Conservation (phyloP, 2,113 vertebrate species). For the Antechinus stuartii region DNA sequence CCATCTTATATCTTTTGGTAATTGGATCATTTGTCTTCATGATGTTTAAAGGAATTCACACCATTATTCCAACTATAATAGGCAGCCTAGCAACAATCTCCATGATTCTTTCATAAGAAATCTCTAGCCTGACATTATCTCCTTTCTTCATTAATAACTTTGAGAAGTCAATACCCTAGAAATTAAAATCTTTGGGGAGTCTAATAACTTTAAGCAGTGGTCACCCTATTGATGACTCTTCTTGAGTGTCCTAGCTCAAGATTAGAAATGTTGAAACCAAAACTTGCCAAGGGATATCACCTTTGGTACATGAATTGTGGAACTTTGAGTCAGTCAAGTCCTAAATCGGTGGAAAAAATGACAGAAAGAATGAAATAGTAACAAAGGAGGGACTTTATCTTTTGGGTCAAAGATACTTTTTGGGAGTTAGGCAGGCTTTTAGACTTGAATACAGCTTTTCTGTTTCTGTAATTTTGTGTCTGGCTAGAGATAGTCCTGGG, state of each 20-base stretch:
- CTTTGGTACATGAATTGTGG: neutral
- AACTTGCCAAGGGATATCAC: neutral
- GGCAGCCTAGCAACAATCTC: neutral
- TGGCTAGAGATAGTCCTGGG: neutral
- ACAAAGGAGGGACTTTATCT: neutral
- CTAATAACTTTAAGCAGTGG: neutral
- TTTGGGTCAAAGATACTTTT: neutral
- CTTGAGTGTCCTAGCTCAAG: neutral
- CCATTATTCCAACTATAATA: neutral
- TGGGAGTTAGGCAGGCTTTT: neutral
- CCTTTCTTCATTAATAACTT: too few relatives aligned
- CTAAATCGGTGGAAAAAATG: neutral
- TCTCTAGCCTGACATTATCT: neutral
- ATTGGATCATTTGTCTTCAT: neutral
- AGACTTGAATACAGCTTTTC: neutral
- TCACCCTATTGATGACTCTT: neutral
- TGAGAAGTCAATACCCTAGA: too few relatives aligned
- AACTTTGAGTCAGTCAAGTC: neutral
- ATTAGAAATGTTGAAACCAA: neutral
- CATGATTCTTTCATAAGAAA: neutral
- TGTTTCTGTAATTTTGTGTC: neutral
- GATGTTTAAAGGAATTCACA: neutral
- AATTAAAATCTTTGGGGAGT: neutral
- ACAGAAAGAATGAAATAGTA: neutral
- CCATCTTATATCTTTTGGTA: neutral